Base-by-base conservation (phyloP, 2,888 invertebrate species). In the Rhorus exstirpatorius region DNA sequence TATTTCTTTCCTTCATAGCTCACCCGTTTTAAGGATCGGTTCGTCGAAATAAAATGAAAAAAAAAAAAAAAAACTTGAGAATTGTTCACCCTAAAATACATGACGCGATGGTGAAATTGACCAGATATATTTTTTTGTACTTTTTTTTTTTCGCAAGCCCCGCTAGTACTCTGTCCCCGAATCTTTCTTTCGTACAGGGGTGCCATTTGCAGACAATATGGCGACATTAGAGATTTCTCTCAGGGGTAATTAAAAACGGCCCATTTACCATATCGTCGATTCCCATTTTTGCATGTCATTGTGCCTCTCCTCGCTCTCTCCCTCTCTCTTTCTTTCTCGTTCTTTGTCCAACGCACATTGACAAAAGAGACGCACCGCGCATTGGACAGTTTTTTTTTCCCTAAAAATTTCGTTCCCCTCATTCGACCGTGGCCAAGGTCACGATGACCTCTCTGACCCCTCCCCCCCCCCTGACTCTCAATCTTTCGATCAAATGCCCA, bases 271-370 rank as follows among this genome's bases (percentile, higher is more conserved):
- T 89, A 87, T 89, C 89, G 87, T 88, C 86, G 81, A 86, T 86
- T 85, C 87, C 84, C 84, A 87, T 86, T 90, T 92, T 90, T 91
- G 91, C 92, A 90, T 91, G 90, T 91, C 90, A 89, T 88, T 90
- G 89, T 86, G 76, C 87, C 55, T 76, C 24, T 38, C 31, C 49
- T 10, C 26, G 8, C 46, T n/a, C 10, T 53, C 38, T 68, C 53
- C 51, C 78, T 17, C 65, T 38, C 35, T 70, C 53, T 75, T 19
- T 46, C 49, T 70, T 19, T 46, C 49, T 70, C 41, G 35, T 46
- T 58, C 55, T 76, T 76, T 67, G 74, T 44, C 24, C 26, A 31
- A 44, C 49, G 58, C 38, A 35, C 46, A 55, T n/a, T 58, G 35
- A 74, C 60, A 46, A 61, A 68, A 75, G 79, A 76, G 76, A 71